Evolutionary conservation across 2,113 vertebrate species (phyloP).

Genomic region (Aramus guarauna): DNA sequence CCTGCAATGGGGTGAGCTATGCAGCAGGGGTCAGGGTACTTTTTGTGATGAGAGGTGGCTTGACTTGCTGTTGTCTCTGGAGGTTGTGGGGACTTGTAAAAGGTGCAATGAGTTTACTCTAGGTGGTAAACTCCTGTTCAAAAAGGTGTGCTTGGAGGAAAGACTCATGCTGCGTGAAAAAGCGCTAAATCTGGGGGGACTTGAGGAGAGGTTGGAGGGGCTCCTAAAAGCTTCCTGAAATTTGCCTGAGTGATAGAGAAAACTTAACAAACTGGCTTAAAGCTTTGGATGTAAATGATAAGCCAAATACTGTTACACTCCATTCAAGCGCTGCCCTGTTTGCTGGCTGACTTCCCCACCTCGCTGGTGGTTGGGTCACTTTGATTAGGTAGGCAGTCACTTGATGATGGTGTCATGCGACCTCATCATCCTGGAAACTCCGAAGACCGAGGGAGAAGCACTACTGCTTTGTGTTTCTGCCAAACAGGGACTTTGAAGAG

Average conservation of each 20-base stretch:
- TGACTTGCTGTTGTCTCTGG: neutral
- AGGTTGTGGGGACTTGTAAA: neutral
- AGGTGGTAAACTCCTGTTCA: neutral
- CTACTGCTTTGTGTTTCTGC: neutral
- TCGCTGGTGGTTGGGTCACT: neutral
- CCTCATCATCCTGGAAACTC: neutral
- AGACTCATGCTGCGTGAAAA: neutral
- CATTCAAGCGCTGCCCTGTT: neutral
- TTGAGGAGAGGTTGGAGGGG: neutral
- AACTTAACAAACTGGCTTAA: neutral
- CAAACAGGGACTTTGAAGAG: neutral
- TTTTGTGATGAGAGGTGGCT: neutral
- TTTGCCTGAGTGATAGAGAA: neutral
- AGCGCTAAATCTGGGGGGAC: accelerated
- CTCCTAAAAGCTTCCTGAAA: neutral
- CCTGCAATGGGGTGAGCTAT: accelerated
- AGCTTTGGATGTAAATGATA: neutral
- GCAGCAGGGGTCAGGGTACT: neutral
- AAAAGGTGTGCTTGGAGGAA: neutral
- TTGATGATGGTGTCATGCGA: accelerated
- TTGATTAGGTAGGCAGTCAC: neutral
- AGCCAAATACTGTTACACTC: neutral
- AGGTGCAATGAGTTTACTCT: neutral
- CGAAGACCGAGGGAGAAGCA: accelerated
- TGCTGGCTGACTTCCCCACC: neutral